Evolutionary conservation across 2,113 vertebrate genomes (phyloP).

Genomic region (Entomyzon cyanotis): DNA sequence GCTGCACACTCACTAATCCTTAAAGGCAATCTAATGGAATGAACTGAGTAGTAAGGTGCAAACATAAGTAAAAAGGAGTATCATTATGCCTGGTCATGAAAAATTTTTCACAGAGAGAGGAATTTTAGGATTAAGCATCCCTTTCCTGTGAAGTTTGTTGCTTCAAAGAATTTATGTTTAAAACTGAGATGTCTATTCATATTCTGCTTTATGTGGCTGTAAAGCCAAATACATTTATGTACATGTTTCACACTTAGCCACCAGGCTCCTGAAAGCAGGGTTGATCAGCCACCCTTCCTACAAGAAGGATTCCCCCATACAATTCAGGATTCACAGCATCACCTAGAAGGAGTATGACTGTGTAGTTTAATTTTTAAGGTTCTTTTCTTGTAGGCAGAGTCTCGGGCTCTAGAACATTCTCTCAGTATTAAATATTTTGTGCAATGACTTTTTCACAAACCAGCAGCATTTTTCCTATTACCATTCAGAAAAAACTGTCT

Average conservation of each 20-base stretch:
- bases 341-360: neutral
- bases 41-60: neutral
- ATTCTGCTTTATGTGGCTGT: neutral
- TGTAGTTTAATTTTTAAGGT: neutral
- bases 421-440: neutral
- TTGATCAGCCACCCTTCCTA: neutral
- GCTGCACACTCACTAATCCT: neutral
- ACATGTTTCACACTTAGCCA: neutral
- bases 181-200: neutral
- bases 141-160: neutral
- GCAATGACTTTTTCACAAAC: neutral
- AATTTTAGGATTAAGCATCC: neutral
- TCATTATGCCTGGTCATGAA: neutral
- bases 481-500: neutral
- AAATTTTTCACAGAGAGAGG: neutral
- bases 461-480: neutral
- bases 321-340: neutral
- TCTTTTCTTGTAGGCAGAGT: neutral
- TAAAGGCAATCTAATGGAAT: neutral
- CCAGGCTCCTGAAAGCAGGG: neutral
- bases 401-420: neutral
- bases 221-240: neutral
- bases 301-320: neutral
- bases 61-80: neutral
- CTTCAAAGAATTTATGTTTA: neutral